phyloP scores from a whole-genome alignment of 1,140 invertebrate species.

The Drosophila mayri region DNA sequence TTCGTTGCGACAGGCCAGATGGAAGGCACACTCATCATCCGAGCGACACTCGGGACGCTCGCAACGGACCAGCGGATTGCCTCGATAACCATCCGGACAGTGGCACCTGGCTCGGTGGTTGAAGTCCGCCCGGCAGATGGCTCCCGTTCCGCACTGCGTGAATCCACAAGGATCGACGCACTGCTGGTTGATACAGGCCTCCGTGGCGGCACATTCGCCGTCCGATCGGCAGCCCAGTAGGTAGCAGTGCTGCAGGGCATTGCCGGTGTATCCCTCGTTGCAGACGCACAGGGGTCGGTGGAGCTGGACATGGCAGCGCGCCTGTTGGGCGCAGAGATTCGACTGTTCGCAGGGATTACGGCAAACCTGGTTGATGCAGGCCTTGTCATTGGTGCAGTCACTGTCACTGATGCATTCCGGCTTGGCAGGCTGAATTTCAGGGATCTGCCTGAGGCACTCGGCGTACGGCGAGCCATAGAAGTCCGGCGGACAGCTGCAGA shows the following conservation, averaged over 20 bases:
- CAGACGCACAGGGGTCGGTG: slow-evolving; percentile 94
- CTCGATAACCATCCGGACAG: slow-evolving; percentile 90
- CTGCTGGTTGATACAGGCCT: slow-evolving; percentile 93
- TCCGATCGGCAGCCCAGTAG: slow-evolving; percentile 93
- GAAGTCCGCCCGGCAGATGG: slow-evolving; percentile 90
- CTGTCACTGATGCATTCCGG: slow-evolving; percentile 92
- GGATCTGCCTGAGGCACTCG: slow-evolving; percentile 87
- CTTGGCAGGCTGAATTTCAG: slow-evolving; percentile 86
- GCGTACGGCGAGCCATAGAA: slow-evolving; percentile 93
- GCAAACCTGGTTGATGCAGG: slow-evolving; percentile 92
- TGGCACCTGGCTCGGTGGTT: slow-evolving; percentile 92
- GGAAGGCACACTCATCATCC: slow-evolving; percentile 90
- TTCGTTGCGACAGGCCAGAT: slow-evolving; percentile 90
- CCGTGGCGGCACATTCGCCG: slow-evolving; percentile 91
- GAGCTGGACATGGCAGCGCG: slow-evolving; percentile 91
- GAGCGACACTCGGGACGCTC: slow-evolving; percentile 91
- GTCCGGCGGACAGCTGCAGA: slow-evolving; percentile 92
- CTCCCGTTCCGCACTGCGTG: slow-evolving; percentile 93
- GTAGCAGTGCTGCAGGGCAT: slow-evolving; percentile 88
- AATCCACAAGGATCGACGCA: slow-evolving; percentile 93
- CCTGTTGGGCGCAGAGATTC: slow-evolving; percentile 91
- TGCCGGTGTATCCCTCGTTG: slow-evolving; percentile 92
- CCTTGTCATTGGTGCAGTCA: slow-evolving; percentile 93
- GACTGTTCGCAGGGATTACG: slow-evolving; percentile 90
- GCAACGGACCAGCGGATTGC: slow-evolving; percentile 91